Conservation (phyloP, 2,888 invertebrate genomes). For the Acanthosepion pharaonis region DNA sequence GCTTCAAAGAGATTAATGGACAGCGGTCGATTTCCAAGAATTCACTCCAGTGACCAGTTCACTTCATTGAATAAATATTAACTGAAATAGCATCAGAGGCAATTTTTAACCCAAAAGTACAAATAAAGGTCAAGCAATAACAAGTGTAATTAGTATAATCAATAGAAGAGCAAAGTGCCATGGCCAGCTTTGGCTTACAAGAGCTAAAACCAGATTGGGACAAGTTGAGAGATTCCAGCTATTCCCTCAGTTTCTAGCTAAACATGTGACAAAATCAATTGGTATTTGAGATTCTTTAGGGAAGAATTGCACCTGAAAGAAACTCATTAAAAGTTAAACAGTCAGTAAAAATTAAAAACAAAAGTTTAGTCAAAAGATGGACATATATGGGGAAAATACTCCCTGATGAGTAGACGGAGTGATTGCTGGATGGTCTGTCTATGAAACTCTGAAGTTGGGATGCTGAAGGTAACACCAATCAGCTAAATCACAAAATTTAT, state of each 20-base stretch:
- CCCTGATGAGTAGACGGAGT: too few species aligned
- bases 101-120: neutral
- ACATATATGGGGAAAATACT: too few species aligned
- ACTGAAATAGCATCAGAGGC: neutral
- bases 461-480: too few species aligned
- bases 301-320: too few species aligned
- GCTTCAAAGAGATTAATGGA: neutral
- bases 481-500: too few species aligned
- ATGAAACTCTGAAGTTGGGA: too few species aligned
- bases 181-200: neutral
- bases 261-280: too few species aligned
- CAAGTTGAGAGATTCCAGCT: neutral
- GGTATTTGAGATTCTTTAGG: too few species aligned
- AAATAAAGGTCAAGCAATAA: neutral
- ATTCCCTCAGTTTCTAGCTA: neutral
- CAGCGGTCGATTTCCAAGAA: neutral
- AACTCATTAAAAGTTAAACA: too few species aligned
- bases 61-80: neutral
- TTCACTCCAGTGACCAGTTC: neutral
- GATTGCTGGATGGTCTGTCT: too few species aligned
- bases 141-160: neutral
- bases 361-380: too few species aligned
- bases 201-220: neutral
- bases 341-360: too few species aligned
- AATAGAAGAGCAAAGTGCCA: neutral